These are phyloP conservation scores for Erebia aethiops DNA, from an alignment of 2,888 invertebrate genomes.

Conservation along the genomic window DNA sequence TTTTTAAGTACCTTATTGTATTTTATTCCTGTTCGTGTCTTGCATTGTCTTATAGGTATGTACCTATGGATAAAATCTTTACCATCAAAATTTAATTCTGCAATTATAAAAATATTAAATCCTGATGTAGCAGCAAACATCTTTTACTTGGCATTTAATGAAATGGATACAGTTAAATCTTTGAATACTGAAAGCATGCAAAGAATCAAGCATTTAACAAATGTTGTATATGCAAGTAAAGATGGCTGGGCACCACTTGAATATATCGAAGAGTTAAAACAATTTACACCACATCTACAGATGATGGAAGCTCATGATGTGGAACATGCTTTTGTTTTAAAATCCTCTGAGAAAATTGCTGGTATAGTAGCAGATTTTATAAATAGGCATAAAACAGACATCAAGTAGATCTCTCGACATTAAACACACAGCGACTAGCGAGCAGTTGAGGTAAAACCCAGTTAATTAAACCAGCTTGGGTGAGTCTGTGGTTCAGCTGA, in stretches of 20 bases:
- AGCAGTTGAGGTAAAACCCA: too few relatives aligned
- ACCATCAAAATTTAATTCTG: conserved; percentile 73
- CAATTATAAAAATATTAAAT: conserved; percentile 82
- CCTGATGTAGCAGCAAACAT: conserved; percentile 85
- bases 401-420: conserved; percentile 8
- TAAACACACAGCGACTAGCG: too few relatives aligned
- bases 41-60: conserved; percentile 74
- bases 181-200: conserved; percentile 86
- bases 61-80: conserved; percentile 82
- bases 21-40: conserved; percentile 80
- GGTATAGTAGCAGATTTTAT: conserved; percentile 62
- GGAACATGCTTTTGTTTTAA: conserved; percentile 92
- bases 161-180: conserved; percentile 89
- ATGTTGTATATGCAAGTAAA: conserved; percentile 88
- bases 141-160: conserved; percentile 88
- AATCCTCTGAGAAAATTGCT: conserved; percentile 83
- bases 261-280: conserved; percentile 86
- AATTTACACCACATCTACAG: conserved; percentile 57
- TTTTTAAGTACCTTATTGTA: conserved; percentile 67
- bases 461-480: too few relatives aligned
- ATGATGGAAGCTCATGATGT: conserved; percentile 57
- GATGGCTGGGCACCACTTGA: conserved; percentile 93
- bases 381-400: conserved; percentile 42
- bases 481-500: too few relatives aligned
- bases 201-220: conserved; percentile 81